Evolutionary conservation across 2,797 vertebrate genomes (phyloP), one percentile per base, ranked within the genome.

Genomic region (Heteromormyrus szaboi): DNA sequence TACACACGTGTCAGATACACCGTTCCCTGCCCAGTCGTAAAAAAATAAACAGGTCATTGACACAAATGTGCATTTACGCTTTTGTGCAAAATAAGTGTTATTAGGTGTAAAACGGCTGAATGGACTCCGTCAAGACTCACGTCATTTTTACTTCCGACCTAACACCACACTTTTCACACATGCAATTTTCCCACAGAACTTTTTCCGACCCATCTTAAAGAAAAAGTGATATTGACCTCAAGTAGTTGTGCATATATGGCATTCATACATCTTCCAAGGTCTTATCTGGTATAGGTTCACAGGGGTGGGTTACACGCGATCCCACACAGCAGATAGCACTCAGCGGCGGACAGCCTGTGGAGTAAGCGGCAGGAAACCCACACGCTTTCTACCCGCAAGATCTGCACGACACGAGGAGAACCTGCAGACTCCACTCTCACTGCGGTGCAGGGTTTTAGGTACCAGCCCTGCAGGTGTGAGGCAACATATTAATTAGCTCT

Each of bases 11-110:
- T 54, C 25, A 85, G 25, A 33, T 85, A 85, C 83, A 25, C 44
- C 8, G 6, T 7, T 85, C 25, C 50, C 84, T 51, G 84, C 84
- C 84, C 50, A 54, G 84, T 50, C 5, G 50, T 85, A 54, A 85
- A 85, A 72, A 81, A 85, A 17, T 85, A 85, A 54, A 53, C 48
- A 33, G 84, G 84, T 85, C 84, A 85, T 85, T 85, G 84, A 85
- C 46, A 51, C 51, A 29, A 85, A 85, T 46, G 14, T n/a, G 76
- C 7, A 22, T 22, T 81, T 81, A 46, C 8, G 76, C 76, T 81
- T n/a, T 46, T 81, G 76, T 46, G 68, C 29, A 37, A 46, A 46
- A 46, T 81, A n/a, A 46, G 19, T 81, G 76, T n/a, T 22, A 81
- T 5, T 41, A 46, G 41, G 19, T 19, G 9, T 19, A 46, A 81